Conservation (phyloP, 2,797 vertebrate species). For the Carcharodon carcharias region DNA sequence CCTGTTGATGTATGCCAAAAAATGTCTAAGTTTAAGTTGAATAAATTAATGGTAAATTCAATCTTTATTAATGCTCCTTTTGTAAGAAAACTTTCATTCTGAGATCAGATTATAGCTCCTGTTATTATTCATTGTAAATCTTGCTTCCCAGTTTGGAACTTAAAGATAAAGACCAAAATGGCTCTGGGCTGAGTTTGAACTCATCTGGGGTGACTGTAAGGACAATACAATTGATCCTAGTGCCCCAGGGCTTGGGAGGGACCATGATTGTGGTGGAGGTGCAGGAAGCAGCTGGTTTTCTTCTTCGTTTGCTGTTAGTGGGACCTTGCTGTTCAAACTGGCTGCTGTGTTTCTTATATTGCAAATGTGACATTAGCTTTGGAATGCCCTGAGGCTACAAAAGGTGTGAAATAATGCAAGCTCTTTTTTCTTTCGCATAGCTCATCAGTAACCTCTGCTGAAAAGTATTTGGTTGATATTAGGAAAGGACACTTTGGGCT, state of each 20-base stretch:
- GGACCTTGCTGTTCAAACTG: background rate
- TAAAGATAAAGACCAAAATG: background rate
- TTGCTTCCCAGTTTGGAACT: background rate
- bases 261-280: background rate
- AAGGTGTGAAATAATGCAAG: background rate
- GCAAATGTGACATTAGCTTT: background rate
- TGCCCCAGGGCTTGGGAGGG: background rate
- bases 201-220: background rate
- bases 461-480: background rate
- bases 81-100: background rate
- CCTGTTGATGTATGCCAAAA: background rate
- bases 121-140: background rate
- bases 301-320: background rate
- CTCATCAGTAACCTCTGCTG: background rate
- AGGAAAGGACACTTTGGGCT: background rate
- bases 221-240: background rate
- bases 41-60: background rate
- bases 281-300: background rate
- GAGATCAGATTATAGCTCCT: background rate
- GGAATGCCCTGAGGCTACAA: background rate
- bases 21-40: background rate
- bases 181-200: background rate
- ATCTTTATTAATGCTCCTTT: background rate
- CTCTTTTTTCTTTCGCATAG: background rate
- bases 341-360: background rate